These are phyloP conservation scores for Araneus ventricosus DNA, from an alignment of 1,140 invertebrate species.

Conservation along the genomic window DNA sequence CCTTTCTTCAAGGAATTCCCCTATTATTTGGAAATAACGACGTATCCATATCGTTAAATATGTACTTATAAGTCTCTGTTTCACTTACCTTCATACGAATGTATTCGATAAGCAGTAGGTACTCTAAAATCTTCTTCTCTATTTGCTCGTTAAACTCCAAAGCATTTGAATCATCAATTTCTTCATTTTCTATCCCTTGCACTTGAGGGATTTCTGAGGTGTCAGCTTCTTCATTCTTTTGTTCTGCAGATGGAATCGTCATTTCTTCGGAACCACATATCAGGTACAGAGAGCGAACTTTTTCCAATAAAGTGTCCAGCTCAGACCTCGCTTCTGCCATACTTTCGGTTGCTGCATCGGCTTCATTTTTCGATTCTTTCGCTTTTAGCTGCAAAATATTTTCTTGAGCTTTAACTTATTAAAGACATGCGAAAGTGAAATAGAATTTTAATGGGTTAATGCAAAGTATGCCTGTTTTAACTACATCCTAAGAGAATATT, in stretches of 20 bases:
- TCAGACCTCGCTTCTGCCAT: neutral
- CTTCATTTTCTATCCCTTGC: neutral
- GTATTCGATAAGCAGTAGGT: conserved; percentile 21
- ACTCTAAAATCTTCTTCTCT: conserved; percentile 21
- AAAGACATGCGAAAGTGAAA: too few species aligned
- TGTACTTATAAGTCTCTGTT: too few species aligned
- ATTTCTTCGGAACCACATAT: neutral
- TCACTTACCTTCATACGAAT: conserved; percentile 19
- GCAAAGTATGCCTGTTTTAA: too few species aligned
- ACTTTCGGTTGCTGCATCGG: neutral
- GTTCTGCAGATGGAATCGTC: neutral
- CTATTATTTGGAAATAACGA: neutral
- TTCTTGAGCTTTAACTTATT: neutral
- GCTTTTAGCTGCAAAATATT: neutral
- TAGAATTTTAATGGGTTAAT: too few species aligned
- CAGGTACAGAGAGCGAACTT: neutral
- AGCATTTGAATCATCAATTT: conserved; percentile 44
- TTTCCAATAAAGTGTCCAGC: neutral
- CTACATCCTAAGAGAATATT: too few species aligned
- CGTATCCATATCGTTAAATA: too few species aligned
- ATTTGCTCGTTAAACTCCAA: neutral
- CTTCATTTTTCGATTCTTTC: neutral
- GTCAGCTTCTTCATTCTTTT: neutral
- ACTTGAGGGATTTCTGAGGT: neutral
- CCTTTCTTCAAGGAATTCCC: neutral